Base-by-base conservation (phyloP, 1,140 invertebrate species). In the Trichoplusia ni region DNA sequence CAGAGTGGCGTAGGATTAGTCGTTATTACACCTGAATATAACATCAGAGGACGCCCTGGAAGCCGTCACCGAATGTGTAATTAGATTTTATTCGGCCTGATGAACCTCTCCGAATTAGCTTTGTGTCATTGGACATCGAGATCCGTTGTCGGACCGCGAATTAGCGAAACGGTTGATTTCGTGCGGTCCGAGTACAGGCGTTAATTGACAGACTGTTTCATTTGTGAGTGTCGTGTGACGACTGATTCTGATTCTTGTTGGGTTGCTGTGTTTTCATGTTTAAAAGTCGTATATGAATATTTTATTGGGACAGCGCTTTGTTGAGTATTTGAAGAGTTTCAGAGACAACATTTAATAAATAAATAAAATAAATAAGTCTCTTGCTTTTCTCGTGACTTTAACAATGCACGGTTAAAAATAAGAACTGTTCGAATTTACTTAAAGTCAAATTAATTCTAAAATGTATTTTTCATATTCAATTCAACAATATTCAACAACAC, bases 11-110 rank as follows among this genome's bases (percentile, higher is more conserved):
- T 44, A 70, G 74, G 73, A 76, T 81, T 75, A 81, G 71, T 54
- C 49, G 78, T 74, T 75, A 77, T 77, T 79, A 81, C 73, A 69
- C 72, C 61, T 81, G 79, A 75, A 81, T 79, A 75, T 71, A 73
- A 75, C 79, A 77, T 79, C 76, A 79, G 61, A 74, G 61, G 53
- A 58, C 61, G 8, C 5, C 23, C 58, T 60, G 31, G 31, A 13
- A 11, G 49, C 18, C 33, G 33, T 13, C 2, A 5, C 13, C 44
- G 38, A 33, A 54, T 54, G 25, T 38, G 62, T 64, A 64, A 64
- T 64, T 56, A 64, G 37, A 53, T 56, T 54, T 54, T 54, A 54
- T 64, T 56, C 53, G 21, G 27, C 29, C 40, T 16, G 31, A 46
- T 56, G 62, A 49, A 13, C 51, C 31, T 13, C 18, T 44, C 27